phyloP scores from a whole-genome alignment of 92 coral and sea anemone genomes.

The Palythoa grandiflora region DNA sequence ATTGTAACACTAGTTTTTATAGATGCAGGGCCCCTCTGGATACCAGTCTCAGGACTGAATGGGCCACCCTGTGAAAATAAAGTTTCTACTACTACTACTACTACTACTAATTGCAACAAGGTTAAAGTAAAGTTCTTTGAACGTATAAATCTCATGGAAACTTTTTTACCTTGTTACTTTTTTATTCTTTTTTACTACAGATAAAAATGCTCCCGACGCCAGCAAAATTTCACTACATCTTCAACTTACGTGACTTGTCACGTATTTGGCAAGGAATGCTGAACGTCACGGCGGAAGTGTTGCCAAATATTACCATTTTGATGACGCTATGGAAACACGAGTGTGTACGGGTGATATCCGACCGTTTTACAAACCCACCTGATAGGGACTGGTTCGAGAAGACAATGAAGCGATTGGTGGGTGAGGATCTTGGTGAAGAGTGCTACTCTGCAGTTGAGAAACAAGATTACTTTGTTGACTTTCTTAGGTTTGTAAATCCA shows the following conservation, averaged over 20 bases:
- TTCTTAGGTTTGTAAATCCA: conserved; percentile 75
- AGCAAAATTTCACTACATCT: conserved; percentile 98
- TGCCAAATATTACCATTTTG: conserved; percentile 67
- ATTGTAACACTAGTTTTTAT: no score
- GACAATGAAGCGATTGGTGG: conserved; percentile 88
- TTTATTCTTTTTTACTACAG: conserved; percentile 29
- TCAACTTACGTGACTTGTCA: conserved; percentile 98
- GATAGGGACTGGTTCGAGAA: conserved; percentile 99
- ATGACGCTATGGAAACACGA: conserved; percentile 97
- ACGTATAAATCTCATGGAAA: no score
- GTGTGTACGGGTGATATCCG: conserved; percentile 91
- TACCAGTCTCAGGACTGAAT: no score
- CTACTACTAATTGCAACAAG: no score
- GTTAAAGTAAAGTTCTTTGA: no score
- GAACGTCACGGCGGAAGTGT: conserved; percentile 84
- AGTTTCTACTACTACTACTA: no score
- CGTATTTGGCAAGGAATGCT: conserved; percentile 98
- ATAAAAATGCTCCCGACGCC: conserved; percentile 99
- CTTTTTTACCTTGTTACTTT: not conserved
- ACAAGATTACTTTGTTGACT: conserved; percentile 88
- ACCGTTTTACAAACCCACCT: conserved; percentile 87
- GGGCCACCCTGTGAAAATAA: no score
- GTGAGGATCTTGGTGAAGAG: conserved; percentile 95
- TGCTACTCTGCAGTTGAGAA: conserved; percentile 72
- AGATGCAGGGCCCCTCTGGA: no score